Base-by-base conservation (phyloP, 2,797 vertebrate genomes). In the Leptodactylus fallax region DNA sequence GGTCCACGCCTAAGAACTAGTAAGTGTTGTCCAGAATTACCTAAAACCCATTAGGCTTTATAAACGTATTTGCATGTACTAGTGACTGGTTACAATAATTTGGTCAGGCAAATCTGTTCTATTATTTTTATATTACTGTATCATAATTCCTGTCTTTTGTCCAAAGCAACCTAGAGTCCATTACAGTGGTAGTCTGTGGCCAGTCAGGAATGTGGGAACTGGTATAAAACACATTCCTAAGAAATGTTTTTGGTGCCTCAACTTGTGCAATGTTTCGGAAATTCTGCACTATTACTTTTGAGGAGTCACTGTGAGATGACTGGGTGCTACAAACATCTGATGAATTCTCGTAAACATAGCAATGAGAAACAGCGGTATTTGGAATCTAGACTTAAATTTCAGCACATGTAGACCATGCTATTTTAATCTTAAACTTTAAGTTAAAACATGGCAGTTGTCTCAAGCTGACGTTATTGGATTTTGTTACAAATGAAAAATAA, bases 281-380 rank as follows among this genome's bases (percentile, higher is more conserved):
- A 58, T 12, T 56, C 23, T 56, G 6, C 10, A 83, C 14, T 36
- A 83, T 67, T 69, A 51, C 61, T 23, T n/a, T 23, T 16, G 61
- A 25, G 63, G 69, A 69, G 19, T 69, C 8, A 55, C 14, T 4
- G 60, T 8, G 11, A 65, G 21, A 76, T 76, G 69, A 85, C 55
- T 63, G 71, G 83, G n/a, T 25, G 67, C 53, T 53, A 3, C 36
- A 85, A 25, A 4, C 83, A 85, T 85, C n/a, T 77, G 16, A 65
- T 85, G 47, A 77, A 85, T 76, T 74, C 83, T 76, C 83, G 23
- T 63, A 23, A n/a, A 63, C 9, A 21, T 61, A 49, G 58, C 60
- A 14, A 19, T 47, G 83, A 85, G 19, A 74, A 63, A 53, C 60
- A 7, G 21, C 36, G n/a, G 72, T 9, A 77, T 85, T 77, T 77